These are phyloP conservation scores for Hippocampus kuda DNA, from an alignment of 2,797 vertebrate species.

Conservation along the genomic window DNA sequence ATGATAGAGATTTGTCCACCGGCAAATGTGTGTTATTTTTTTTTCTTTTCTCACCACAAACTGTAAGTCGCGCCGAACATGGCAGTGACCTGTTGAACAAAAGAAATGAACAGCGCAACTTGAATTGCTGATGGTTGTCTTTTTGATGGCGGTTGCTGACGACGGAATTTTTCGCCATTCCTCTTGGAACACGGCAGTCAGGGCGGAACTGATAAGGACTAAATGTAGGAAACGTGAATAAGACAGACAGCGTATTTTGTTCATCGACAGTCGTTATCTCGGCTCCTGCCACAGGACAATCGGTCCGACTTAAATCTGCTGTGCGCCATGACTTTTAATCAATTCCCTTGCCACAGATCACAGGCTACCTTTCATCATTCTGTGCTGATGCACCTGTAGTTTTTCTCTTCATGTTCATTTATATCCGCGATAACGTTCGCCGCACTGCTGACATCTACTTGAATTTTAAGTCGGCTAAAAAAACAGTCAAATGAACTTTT, in stretches of 20 bases:
- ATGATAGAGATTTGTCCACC: conserved; percentile 9
- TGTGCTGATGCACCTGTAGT: not conserved
- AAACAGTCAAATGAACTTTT: not conserved
- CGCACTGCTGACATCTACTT: not conserved
- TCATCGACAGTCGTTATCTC: conserved; percentile 48
- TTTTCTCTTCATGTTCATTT: not conserved
- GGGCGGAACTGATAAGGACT: conserved; percentile 38
- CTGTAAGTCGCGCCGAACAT: not conserved
- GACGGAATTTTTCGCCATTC: conserved; percentile 25
- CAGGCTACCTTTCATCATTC: conserved; percentile 36
- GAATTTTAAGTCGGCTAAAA: not conserved
- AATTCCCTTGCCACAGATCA: conserved; percentile 36
- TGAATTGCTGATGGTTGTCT: not conserved
- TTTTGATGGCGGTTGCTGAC: not conserved
- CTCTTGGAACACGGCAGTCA: conserved; percentile 39
- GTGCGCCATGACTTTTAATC: conserved; percentile 35
- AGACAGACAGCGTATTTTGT: conserved; percentile 39
- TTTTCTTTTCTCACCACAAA: conserved; percentile 10
- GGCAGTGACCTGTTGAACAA: not conserved
- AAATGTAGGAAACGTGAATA: conserved; percentile 32
- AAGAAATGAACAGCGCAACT: not conserved
- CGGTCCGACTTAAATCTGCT: conserved; percentile 25
- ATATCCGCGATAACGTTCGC: not conserved
- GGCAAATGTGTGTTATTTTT: conserved; percentile 9
- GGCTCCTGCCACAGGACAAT: conserved; percentile 36